phyloP scores from a whole-genome alignment of 2,797 vertebrate species.

The Muscicapa comitata region DNA sequence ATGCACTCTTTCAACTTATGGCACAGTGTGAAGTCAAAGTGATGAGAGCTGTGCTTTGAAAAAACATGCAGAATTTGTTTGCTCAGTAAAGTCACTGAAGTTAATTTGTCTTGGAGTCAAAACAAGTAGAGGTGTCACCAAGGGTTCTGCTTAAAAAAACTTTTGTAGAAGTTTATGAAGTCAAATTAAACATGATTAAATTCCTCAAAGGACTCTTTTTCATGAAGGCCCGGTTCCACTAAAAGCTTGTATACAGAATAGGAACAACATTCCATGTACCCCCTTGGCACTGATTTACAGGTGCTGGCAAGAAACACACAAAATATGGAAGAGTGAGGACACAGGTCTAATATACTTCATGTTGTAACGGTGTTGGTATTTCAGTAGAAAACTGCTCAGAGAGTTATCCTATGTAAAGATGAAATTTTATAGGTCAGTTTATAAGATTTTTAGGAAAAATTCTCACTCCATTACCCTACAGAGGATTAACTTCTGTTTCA shows the following conservation, averaged over 20 bases:
- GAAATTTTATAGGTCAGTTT: not conserved
- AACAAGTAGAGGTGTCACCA: not conserved
- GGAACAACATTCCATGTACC: not conserved
- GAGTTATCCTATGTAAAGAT: not conserved
- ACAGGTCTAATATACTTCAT: fast-evolving
- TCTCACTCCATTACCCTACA: not conserved
- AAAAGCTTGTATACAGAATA: not conserved
- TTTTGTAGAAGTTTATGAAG: not conserved
- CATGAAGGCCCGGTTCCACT: not conserved
- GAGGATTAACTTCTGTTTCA: not conserved
- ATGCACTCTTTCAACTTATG: not conserved
- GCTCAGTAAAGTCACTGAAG: not conserved
- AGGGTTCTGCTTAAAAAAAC: not conserved
- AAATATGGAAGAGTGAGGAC: fast-evolving
- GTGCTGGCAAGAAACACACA: not conserved
- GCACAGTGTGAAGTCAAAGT: not conserved
- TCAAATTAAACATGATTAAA: not conserved
- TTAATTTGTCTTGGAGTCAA: not conserved
- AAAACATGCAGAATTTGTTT: not conserved
- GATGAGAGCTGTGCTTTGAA: not conserved
- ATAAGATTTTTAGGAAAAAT: not conserved
- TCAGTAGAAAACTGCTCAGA: not conserved
- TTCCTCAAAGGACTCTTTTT: not conserved
- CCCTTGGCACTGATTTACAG: not conserved
- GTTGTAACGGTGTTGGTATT: not conserved